These are phyloP conservation scores for Lycaon pictus DNA, from an alignment of 2,113 vertebrate genomes.

Conservation along the genomic window DNA sequence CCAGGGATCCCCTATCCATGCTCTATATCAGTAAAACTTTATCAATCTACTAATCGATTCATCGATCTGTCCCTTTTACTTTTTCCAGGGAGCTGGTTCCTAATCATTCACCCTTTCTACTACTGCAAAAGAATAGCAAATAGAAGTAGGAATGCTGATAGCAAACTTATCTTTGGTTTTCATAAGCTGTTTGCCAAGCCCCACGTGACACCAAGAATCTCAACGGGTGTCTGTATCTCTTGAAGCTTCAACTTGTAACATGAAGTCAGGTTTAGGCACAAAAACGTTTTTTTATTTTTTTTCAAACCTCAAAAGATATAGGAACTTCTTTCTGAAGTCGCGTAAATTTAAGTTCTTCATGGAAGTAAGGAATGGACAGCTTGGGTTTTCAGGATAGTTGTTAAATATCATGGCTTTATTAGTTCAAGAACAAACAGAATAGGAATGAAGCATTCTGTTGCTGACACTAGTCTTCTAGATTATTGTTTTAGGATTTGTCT, in stretches of 20 bases:
- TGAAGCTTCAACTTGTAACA: not conserved
- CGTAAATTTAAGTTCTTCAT: not conserved
- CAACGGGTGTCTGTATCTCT: not conserved
- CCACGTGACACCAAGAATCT: not conserved
- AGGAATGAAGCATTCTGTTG: not conserved
- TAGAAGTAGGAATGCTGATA: not conserved
- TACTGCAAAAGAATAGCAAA: not conserved
- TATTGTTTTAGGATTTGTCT: not conserved
- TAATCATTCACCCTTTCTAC: not conserved
- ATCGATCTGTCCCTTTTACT: not conserved
- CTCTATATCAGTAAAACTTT: not conserved
- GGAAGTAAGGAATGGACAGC: not conserved
- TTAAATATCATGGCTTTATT: not conserved
- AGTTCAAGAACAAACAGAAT: not conserved
- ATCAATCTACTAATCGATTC: not conserved
- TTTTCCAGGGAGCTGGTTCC: not conserved
- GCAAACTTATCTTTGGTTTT: not conserved
- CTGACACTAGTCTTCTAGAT: not conserved
- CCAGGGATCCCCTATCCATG: not conserved
- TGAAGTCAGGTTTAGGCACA: not conserved
- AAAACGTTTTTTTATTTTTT: not conserved
- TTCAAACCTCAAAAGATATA: not conserved
- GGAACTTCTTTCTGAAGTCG: not conserved
- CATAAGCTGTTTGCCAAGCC: not conserved
- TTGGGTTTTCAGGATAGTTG: not conserved